Conservation (phyloP, 1,140 invertebrate species). For the Arion vulgaris region DNA sequence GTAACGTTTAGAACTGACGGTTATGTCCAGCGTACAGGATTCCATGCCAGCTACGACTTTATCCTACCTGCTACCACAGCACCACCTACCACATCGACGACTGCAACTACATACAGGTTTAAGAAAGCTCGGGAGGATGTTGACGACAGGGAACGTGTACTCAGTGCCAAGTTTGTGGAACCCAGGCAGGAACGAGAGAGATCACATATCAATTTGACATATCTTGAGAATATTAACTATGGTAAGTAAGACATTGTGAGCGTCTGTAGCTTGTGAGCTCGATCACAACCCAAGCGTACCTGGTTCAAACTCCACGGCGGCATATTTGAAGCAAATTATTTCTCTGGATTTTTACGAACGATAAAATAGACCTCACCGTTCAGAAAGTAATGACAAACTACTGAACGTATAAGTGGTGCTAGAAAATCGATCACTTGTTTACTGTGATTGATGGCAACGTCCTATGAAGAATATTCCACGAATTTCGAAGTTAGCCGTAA, state of each 20-base stretch:
- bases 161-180: slow-evolving; percentile 30
- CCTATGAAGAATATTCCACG: too few relatives aligned
- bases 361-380: too few relatives aligned
- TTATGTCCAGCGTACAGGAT: slow-evolving; percentile 54
- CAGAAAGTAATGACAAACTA: too few relatives aligned
- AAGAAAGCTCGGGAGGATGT: background rate
- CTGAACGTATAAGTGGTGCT: too few relatives aligned
- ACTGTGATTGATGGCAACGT: too few relatives aligned
- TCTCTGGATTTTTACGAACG: too few relatives aligned
- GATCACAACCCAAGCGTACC: too few relatives aligned
- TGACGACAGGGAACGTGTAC: background rate
- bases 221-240: background rate
- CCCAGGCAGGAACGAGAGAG: background rate
- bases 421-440: too few relatives aligned
- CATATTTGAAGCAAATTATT: too few relatives aligned
- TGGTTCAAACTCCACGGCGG: too few relatives aligned
- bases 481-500: too few relatives aligned
- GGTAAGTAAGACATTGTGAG: background rate
- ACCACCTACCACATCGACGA: slow-evolving; percentile 25
- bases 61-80: slow-evolving; percentile 43
- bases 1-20: slow-evolving; percentile 53
- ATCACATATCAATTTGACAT: background rate
- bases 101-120: background rate
- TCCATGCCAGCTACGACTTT: slow-evolving; percentile 59
- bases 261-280: too few relatives aligned